Evolutionary conservation across 2,888 invertebrate species (phyloP), one percentile per base, ranked within the genome.

Genomic region (Lissonota sp.): DNA sequence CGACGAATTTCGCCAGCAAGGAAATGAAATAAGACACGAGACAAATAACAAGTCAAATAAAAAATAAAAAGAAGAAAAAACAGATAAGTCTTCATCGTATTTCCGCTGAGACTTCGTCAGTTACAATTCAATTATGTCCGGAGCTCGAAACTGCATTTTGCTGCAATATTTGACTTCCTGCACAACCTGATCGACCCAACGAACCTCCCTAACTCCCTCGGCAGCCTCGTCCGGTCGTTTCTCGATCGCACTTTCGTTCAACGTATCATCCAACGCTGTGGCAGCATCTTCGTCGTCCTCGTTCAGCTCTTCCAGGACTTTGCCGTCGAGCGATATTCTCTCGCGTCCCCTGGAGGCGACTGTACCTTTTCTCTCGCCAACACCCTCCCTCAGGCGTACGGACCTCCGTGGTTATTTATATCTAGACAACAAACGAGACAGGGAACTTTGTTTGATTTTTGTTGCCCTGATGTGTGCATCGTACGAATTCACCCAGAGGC

Each of bases 331-430:
- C 5, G 85, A 85, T 46, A 81, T 77, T 76, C 83, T 86, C 39
- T 86, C 85, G 26, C 85, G 83, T 37, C 84, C 79, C 51, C 84
- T 83, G 7, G 79, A 67, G 39, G 78, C 55, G 39, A 14, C 37
- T 14, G 64, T 51, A 62, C 55, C 16, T 66, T 66, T 69, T 70
- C 82, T 84, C 72, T 84, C 84, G 46, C 77, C 86, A 67, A 87
- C 86, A 80, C 85, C 85, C 78, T 90, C 88, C 83, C 87, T 87
- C 80, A 87, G 86, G 79, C 89, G 89, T 84, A 87, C 79, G 10
- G 90, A 89, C 80, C 88, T 87, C 89, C 89, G 88, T 90, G 90
- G 92, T 91, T 92, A 92, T 91, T 90, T 92, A 84, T 90, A 91
- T 79, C 91, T 91, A 78, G 49, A 14, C 49, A 80, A 75, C 66